Percentiles rank a stretch among this genome's conserved stretches.
phyloP scores from a whole-genome alignment of 2,113 vertebrate species.

The Sylvia atricapilla region DNA sequence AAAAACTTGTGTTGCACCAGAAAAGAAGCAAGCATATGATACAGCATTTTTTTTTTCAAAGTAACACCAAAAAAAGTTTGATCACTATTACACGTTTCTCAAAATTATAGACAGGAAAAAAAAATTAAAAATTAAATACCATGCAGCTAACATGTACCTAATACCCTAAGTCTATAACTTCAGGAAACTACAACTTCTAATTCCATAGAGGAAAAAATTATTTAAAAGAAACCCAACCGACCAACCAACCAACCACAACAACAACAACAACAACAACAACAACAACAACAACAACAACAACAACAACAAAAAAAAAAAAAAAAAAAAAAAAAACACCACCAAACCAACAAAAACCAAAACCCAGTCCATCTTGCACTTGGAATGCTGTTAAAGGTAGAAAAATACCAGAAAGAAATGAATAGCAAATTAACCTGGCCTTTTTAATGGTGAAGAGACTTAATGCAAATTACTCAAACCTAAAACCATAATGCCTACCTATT shows the following conservation, averaged over 20 bases:
- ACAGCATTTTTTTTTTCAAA: neutral
- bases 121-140: neutral
- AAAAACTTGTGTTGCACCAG: slow-evolving; percentile 15
- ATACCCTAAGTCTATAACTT: neutral
- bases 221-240: no score
- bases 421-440: neutral
- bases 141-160: neutral
- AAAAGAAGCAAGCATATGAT: slow-evolving; percentile 4
- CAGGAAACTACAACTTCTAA: neutral
- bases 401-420: neutral
- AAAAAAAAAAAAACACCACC: neutral
- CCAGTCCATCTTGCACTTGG: fast-evolving
- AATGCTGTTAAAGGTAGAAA: neutral
- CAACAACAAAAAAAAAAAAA: neutral
- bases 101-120: neutral
- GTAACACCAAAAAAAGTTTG: neutral
- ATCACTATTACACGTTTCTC: neutral
- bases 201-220: neutral
- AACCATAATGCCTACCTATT: neutral
- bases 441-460: neutral
- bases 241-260: no score
- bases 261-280: no score
- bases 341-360: neutral
- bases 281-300: no score
- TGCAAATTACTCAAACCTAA: neutral